phyloP scores from a whole-genome alignment of 53 echinoderm and acorn worm genomes.

The Crossaster papposus region DNA sequence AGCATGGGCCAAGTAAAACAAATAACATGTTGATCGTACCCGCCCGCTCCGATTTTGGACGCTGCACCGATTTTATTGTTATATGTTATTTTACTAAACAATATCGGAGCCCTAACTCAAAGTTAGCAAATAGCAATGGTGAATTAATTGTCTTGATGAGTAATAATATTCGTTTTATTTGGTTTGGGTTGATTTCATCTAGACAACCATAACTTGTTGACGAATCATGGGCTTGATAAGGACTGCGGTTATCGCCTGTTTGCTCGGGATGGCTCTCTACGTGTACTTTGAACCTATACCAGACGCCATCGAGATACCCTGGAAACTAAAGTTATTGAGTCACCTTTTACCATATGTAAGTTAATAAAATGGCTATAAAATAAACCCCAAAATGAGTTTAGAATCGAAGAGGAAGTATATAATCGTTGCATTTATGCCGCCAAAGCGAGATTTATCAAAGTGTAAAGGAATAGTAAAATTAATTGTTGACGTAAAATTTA shows the following conservation, averaged over 20 bases:
- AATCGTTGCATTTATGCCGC: background rate
- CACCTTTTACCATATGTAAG: background rate
- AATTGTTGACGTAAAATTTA: too few relatives aligned
- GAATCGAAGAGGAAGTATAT: too few relatives aligned
- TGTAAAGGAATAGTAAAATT: too few relatives aligned
- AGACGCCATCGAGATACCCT: background rate
- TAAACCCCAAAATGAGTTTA: too few relatives aligned
- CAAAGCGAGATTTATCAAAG: too few relatives aligned
- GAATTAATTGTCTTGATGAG: background rate
- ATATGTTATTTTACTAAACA: too few relatives aligned
- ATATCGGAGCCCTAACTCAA: too few relatives aligned
- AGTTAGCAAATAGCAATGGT: background rate
- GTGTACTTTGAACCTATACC: constrained; percentile 1
- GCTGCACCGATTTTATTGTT: too few relatives aligned
- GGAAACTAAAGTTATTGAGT: background rate
- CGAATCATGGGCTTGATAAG: background rate
- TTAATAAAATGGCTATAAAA: background rate
- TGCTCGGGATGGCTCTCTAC: background rate
- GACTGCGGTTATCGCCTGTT: background rate
- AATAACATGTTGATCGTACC: too few relatives aligned
- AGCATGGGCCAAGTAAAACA: too few relatives aligned
- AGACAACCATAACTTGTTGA: background rate
- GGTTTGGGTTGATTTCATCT: background rate
- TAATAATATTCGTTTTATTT: background rate
- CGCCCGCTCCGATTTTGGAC: too few relatives aligned